A percentile compares a stretch with the other conserved stretches of the same genome.
phyloP scores from a whole-genome alignment of 2,113 vertebrate species.

The Phaethon lepturus region DNA sequence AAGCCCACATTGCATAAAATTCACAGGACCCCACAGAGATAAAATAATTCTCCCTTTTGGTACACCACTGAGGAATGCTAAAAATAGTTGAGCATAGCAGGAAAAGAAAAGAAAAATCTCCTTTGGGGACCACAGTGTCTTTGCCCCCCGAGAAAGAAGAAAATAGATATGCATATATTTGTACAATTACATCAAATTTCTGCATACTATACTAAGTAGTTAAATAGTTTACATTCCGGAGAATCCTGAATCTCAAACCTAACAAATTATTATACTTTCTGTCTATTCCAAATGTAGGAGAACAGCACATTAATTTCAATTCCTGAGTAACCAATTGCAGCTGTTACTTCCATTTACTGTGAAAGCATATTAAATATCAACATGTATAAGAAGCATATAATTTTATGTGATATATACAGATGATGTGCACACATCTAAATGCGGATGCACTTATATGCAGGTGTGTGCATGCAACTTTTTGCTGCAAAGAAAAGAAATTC shows the following conservation, averaged over 20 bases:
- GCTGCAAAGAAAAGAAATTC: not conserved
- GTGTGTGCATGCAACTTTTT: not conserved
- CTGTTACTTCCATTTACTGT: not conserved
- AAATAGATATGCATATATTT: not conserved
- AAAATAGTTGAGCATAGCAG: conserved; percentile 24
- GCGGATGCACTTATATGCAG: not conserved
- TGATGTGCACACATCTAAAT: not conserved
- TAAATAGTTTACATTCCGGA: not conserved
- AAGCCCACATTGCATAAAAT: conserved; percentile 28
- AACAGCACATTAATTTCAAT: not conserved
- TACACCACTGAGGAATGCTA: conserved; percentile 11
- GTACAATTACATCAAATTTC: not conserved
- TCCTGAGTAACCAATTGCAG: not conserved
- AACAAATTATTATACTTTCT: not conserved
- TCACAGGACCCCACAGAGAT: conserved; percentile 6
- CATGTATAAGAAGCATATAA: not conserved
- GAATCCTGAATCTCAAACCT: not conserved
- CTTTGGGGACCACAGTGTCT: not conserved
- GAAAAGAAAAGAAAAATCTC: not conserved
- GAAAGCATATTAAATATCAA: not conserved
- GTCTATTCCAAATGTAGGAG: not conserved
- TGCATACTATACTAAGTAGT: not conserved
- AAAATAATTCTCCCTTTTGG: conserved; percentile 45
- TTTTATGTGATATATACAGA: not conserved
- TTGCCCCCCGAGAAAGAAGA: not conserved